A percentile compares a stretch with the other conserved stretches of the same genome.
Evolutionary conservation across 2,113 vertebrate species (phyloP).

Genomic region (Cnemophilus loriae): DNA sequence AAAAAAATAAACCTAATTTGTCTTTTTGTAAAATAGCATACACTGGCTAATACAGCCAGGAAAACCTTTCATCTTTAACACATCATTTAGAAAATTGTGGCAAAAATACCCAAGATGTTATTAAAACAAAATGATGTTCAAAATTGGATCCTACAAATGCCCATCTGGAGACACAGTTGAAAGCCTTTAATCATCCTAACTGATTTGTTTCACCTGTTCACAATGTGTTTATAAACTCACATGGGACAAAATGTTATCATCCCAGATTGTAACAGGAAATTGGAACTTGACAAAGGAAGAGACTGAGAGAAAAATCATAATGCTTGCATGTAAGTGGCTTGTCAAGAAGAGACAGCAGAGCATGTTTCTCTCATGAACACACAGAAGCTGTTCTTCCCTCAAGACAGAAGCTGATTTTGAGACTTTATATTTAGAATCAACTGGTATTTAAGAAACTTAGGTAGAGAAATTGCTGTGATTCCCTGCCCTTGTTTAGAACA

Average conservation of each 20-base stretch:
- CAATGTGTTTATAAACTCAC: background rate
- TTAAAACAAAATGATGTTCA: background rate
- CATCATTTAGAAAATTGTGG: background rate
- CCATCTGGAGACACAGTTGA: background rate
- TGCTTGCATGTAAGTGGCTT: background rate
- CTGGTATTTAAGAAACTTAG: background rate
- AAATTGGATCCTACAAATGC: background rate
- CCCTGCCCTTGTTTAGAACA: background rate
- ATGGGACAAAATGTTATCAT: background rate
- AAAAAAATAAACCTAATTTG: background rate
- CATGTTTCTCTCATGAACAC: background rate
- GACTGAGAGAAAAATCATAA: background rate
- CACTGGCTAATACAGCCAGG: background rate
- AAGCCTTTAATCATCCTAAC: conserved; percentile 17
- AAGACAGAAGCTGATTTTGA: background rate
- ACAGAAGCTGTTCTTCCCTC: background rate
- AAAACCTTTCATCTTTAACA: background rate
- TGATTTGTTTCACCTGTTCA: conserved; percentile 19
- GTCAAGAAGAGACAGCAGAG: background rate
- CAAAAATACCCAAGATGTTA: background rate
- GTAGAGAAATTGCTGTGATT: background rate
- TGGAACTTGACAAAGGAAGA: background rate
- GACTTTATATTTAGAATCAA: background rate
- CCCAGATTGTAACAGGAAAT: background rate
- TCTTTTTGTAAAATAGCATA: background rate